Evolutionary conservation across 2,797 vertebrate species (phyloP).

Genomic region (Sebastes wilsoni): DNA sequence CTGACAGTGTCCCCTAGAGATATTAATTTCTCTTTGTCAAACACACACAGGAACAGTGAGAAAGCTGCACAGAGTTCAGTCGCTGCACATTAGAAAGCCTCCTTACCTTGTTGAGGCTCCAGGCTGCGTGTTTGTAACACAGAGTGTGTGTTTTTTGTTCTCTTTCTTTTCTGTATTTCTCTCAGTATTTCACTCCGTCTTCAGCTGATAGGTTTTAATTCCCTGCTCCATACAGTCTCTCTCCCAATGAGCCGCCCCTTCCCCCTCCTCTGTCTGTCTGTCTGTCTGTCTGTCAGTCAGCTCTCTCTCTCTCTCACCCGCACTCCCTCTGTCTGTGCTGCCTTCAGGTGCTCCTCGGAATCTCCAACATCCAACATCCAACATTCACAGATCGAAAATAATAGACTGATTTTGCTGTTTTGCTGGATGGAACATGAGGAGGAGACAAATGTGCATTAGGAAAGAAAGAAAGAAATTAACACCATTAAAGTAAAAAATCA

Average conservation of each 20-base stretch:
- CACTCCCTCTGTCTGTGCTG: slow-evolving; percentile 13
- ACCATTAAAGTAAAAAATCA: background rate
- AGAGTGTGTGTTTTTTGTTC: background rate
- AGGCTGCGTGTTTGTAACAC: background rate
- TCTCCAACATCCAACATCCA: fast-evolving
- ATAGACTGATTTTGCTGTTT: background rate
- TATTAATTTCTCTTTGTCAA: background rate
- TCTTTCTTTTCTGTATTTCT: background rate
- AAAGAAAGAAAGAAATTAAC: background rate
- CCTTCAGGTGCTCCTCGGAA: slow-evolving; percentile 46
- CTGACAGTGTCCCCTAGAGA: background rate
- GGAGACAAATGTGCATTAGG: background rate
- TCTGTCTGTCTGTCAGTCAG: slow-evolving; percentile 3
- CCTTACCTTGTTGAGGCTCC: slow-evolving; percentile 57
- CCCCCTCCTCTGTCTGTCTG: slow-evolving; percentile 35
- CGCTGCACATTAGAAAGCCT: background rate
- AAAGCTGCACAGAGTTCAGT: slow-evolving; percentile 16
- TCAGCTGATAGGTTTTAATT: slow-evolving; percentile 18
- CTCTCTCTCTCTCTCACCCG: background rate
- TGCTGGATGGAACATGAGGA: background rate
- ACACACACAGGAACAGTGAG: background rate
- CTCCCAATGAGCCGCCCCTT: slow-evolving; percentile 31
- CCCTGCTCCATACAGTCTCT: slow-evolving; percentile 22
- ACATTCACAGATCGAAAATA: background rate
- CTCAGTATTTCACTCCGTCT: background rate